phyloP scores from a whole-genome alignment of 2,888 invertebrate genomes.

The Atethmia centrago region DNA sequence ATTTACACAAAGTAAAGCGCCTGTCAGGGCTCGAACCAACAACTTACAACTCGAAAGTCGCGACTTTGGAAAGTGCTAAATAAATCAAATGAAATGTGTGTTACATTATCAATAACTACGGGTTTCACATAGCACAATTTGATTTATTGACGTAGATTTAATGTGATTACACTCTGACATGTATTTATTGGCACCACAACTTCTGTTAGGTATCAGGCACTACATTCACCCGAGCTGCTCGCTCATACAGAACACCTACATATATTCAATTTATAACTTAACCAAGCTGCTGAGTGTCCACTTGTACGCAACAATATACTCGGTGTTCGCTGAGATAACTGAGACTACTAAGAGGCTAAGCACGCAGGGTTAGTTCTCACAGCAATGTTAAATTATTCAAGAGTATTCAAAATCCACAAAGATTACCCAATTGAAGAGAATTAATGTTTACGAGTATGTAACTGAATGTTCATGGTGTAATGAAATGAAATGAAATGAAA shows the following conservation, averaged over 20 bases:
- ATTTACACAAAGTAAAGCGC: too few relatives aligned
- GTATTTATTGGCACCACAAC: not conserved
- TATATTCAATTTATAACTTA: conserved; percentile 13
- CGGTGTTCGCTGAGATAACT: conserved; percentile 12
- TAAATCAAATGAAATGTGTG: too few relatives aligned
- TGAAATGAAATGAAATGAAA: too few relatives aligned
- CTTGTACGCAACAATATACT: conserved; percentile 4
- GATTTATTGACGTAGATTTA: not conserved
- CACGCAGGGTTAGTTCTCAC: conserved; percentile 6
- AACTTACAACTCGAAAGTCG: too few relatives aligned
- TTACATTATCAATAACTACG: not conserved
- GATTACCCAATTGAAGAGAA: conserved; percentile 17
- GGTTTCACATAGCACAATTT: not conserved
- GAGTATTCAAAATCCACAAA: conserved; percentile 6
- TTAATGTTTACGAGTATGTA: conserved; percentile 12
- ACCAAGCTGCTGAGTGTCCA: conserved; percentile 7
- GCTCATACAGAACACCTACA: not conserved
- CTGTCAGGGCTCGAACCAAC: too few relatives aligned
- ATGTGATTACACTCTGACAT: not conserved
- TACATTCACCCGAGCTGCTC: conserved; percentile 2
- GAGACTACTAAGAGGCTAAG: conserved; percentile 19
- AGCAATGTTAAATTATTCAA: conserved; percentile 28
- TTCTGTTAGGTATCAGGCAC: not conserved
- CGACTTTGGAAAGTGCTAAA: not conserved
- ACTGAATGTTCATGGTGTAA: not conserved